Evolutionary conservation across 2,888 invertebrate genomes (phyloP), one percentile per base, ranked within the genome.

Genomic region (Clunio marinus): DNA sequence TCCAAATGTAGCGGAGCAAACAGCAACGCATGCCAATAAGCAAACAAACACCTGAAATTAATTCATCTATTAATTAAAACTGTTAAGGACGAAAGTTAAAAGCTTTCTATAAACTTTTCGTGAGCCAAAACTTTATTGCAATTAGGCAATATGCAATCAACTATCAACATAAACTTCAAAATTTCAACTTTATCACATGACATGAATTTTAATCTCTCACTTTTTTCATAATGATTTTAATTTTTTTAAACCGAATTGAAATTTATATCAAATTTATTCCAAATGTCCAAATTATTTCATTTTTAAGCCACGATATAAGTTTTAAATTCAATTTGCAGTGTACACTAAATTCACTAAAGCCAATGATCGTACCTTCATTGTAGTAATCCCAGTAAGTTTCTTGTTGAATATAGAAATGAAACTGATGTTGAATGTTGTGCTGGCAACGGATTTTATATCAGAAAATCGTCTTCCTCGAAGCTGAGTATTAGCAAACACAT

Each of bases 1-100:
- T n/a, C 68, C 41, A 37, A 69, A 69, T n/a, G 69, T 68, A 15
- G 69, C 69, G 8, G 67, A 55, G 20, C 67, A 59, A n/a, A 69
- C 62, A 13, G 68, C 69, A 20, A 68, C 45, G 13, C 65, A 68
- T 25, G 69, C 69, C 13, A 69, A 32, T 57, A 69, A 69, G 37
- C 69, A 69, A 24, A 69, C 60, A 35, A 69, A 68, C 15, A 69
- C 68, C 69, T 69, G 60, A 46, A 41, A 8, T 28, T 27, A 5
- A 15, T 32, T 20, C 13, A 20, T 35, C 17, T 28, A 1, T 2
- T 57, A 57, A 57, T 57, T 22, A 22, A n/a, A n/a, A n/a, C n/a
- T n/a, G n/a, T n/a, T n/a, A n/a, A n/a, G n/a, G n/a, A n/a, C n/a
- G n/a, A n/a, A n/a, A n/a, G n/a, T n/a, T n/a, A 32, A 32, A 32